A percentile compares a stretch with the other conserved stretches of the same genome.
phyloP scores from a whole-genome alignment of 2,797 vertebrate species.

The Alosa sapidissima region DNA sequence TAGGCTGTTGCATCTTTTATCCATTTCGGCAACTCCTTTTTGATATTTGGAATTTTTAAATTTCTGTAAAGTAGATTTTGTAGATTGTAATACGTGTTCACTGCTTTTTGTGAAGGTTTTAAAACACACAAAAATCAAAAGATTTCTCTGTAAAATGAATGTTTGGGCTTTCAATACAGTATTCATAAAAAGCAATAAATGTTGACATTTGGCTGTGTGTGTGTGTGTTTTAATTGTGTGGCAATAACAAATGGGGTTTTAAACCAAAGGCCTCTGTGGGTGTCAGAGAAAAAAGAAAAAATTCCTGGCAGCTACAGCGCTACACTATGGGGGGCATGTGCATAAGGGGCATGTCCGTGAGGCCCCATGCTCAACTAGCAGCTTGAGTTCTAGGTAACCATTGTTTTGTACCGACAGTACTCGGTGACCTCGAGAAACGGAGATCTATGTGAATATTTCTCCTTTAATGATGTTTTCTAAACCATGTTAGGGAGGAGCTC shows the following conservation, averaged over 20 bases:
- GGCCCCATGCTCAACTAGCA: no score
- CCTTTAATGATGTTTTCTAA: no score
- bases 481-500: no score
- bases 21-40: slow-evolving; percentile 89
- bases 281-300: no score
- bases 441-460: no score
- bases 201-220: slow-evolving; percentile 74
- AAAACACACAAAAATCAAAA: slow-evolving; percentile 69
- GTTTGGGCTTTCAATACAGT: slow-evolving; percentile 93
- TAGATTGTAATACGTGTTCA: slow-evolving; percentile 90
- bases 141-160: slow-evolving; percentile 88
- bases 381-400: no score
- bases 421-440: no score
- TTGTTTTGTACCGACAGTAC: no score
- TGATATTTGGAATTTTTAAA: slow-evolving; percentile 93
- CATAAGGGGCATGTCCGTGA: no score
- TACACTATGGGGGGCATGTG: no score
- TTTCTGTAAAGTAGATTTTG: slow-evolving; percentile 90
- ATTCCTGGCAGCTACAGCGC: no score
- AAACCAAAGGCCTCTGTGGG: no score
- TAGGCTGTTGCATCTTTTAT: slow-evolving; percentile 82
- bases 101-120: slow-evolving; percentile 78
- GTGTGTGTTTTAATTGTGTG: background rate
- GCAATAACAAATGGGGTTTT: background rate
- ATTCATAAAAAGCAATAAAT: slow-evolving; percentile 98